Conservation (phyloP, 30 jellyfish, hydroid and myxozoan species). For the Aurelia sp. region DNA sequence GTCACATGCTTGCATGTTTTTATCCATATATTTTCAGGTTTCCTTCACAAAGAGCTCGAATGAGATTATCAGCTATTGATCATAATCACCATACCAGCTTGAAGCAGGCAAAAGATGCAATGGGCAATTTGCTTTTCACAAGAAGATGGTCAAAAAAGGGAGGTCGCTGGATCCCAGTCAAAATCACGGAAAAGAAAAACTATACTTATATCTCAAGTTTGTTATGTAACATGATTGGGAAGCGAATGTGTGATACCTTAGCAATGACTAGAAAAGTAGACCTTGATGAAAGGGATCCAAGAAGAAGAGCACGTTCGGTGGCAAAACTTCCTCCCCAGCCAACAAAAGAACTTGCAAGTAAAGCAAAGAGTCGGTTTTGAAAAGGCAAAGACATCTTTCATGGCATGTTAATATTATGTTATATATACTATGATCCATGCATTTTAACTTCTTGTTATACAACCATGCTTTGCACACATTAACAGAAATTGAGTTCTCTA, state of each 20-base stretch:
- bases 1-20: too few species aligned
- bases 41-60: slow-evolving; percentile 1
- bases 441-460: too few species aligned
- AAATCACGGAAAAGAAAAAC: neutral
- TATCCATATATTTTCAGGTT: neutral
- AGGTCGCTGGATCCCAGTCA: slow-evolving; percentile 8
- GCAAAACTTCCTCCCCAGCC: slow-evolving; percentile 14
- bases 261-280: neutral
- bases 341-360: slow-evolving; percentile 2
- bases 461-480: too few species aligned
- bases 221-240: neutral
- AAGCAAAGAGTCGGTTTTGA: neutral
- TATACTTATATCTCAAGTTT: neutral
- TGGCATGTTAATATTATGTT: too few species aligned
- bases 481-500: too few species aligned
- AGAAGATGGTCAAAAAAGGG: neutral
- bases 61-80: neutral
- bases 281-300: neutral
- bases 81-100: slow-evolving; percentile 3
- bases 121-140: slow-evolving; percentile 2
- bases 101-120: neutral
- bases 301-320: neutral
- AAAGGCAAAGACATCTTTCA: neutral
- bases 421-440: too few species aligned
- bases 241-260: neutral